These are phyloP conservation scores for Limnephilus auricula DNA, from an alignment of 2,888 invertebrate genomes.

Conservation along the genomic window DNA sequence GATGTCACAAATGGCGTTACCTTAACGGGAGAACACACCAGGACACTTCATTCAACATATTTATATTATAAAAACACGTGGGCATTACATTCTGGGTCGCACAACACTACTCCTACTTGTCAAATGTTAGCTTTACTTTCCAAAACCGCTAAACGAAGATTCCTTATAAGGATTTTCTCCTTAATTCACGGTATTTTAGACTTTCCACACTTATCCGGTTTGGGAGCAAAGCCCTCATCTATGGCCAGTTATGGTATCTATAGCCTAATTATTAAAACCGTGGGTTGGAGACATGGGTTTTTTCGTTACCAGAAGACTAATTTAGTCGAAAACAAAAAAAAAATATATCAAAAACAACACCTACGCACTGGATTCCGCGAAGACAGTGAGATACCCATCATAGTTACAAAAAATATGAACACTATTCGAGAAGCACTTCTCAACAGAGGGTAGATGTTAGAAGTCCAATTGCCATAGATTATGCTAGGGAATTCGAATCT, in stretches of 20 bases:
- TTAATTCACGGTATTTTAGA: not conserved
- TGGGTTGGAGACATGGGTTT: not conserved
- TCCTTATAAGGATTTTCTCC: not conserved
- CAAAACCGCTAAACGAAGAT: not conserved
- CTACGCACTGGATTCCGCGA: too few species aligned
- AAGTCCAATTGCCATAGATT: too few species aligned
- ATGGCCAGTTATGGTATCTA: not conserved
- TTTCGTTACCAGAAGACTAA: not conserved
- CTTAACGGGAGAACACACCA: not conserved
- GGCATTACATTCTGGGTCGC: not conserved
- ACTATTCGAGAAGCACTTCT: too few species aligned
- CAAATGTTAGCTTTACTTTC: not conserved
- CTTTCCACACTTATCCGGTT: not conserved
- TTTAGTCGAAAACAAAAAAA: not conserved
- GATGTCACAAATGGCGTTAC: not conserved
- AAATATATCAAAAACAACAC: too few species aligned
- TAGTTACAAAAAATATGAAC: too few species aligned
- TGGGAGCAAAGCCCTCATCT: not conserved
- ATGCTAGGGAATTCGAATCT: too few species aligned
- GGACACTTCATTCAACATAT: not conserved
- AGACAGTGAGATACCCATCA: too few species aligned
- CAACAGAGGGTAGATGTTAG: too few species aligned
- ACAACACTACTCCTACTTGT: not conserved
- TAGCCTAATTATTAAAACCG: not conserved
- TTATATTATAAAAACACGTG: not conserved